Evolutionary conservation across 2,888 invertebrate genomes (phyloP).

Genomic region (Polyommatus icarus): DNA sequence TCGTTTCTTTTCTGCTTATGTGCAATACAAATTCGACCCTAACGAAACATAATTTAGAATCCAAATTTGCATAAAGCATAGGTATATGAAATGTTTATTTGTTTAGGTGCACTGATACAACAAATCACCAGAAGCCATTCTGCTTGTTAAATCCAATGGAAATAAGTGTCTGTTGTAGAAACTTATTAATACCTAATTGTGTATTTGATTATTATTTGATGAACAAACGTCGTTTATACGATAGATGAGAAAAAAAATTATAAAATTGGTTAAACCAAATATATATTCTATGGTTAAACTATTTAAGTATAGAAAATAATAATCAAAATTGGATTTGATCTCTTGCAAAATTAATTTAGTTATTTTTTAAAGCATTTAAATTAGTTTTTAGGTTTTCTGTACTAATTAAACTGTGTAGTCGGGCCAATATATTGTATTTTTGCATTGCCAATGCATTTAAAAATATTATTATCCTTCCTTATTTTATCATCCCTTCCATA

Average conservation of each 20-base stretch:
- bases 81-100: conserved; percentile 50
- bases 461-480: not conserved
- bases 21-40: conserved; percentile 37
- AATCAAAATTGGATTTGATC: too few relatives aligned
- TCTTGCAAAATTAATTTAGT: too few relatives aligned
- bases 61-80: conserved; percentile 32
- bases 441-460: too few relatives aligned
- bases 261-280: conserved; percentile 6
- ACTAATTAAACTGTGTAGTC: too few relatives aligned
- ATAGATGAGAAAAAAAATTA: not conserved
- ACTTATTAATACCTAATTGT: conserved; percentile 48
- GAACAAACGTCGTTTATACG: not conserved
- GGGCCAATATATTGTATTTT: not conserved
- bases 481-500: not conserved
- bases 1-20: conserved; percentile 39
- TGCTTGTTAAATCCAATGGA: conserved; percentile 52
- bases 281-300: too few relatives aligned
- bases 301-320: too few relatives aligned
- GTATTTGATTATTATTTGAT: conserved; percentile 19
- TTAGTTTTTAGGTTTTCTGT: too few relatives aligned
- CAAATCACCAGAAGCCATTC: conserved; percentile 47
- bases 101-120: conserved; percentile 66
- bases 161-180: conserved; percentile 51
- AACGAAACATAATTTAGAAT: conserved; percentile 24
- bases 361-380: too few relatives aligned